Percentiles rank a stretch among this genome's conserved stretches.
These are phyloP conservation scores for Corythaeola cristata DNA, from an alignment of 2,113 vertebrate genomes.

Conservation along the genomic window DNA sequence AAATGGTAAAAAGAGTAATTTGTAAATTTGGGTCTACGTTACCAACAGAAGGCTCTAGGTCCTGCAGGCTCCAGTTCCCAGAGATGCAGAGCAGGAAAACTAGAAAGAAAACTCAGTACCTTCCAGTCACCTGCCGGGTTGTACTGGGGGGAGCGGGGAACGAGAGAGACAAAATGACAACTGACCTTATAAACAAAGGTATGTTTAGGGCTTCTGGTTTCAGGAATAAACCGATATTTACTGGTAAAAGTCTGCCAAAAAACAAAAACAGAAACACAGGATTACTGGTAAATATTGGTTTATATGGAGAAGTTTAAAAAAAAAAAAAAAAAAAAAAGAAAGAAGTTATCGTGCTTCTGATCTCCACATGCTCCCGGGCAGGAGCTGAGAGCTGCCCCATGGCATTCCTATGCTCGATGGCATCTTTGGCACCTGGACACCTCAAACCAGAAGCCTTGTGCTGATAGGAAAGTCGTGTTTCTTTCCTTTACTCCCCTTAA, in stretches of 20 bases:
- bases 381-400: neutral
- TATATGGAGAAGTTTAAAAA: conserved; percentile 76
- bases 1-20: conserved; percentile 15
- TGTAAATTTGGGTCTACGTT: conserved; percentile 51
- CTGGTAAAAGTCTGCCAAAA: conserved; percentile 83
- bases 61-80: conserved; percentile 48
- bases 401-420: neutral
- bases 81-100: conserved; percentile 56
- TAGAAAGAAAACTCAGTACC: conserved; percentile 61
- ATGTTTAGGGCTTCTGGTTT: conserved; percentile 81
- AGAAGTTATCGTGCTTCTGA: conserved; percentile 27
- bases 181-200: conserved; percentile 80
- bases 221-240: conserved; percentile 81
- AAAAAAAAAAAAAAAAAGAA: conserved; percentile 18
- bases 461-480: neutral
- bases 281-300: conserved; percentile 83
- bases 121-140: conserved; percentile 59
- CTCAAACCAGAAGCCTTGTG: conserved; percentile 72
- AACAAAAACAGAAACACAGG: conserved; percentile 81
- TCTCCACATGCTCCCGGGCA: neutral
- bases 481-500: conserved; percentile 21
- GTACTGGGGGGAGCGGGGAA: conserved; percentile 70
- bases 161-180: conserved; percentile 75
- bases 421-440: neutral
- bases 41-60: conserved; percentile 59